These are phyloP conservation scores for Neotoma lepida DNA, from an alignment of 2,113 vertebrate genomes.

Conservation along the genomic window DNA sequence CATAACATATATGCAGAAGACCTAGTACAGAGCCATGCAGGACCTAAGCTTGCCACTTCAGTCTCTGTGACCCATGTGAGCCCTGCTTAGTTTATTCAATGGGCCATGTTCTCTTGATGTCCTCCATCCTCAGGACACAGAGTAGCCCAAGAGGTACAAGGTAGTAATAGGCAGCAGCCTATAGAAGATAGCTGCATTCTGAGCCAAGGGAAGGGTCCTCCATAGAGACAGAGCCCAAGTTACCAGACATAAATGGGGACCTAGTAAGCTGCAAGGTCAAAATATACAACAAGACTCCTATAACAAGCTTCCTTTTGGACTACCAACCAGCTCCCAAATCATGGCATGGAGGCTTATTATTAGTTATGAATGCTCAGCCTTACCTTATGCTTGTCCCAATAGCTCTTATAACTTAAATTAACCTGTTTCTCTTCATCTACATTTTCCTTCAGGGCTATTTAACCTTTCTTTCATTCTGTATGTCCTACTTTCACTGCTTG, in stretches of 20 bases:
- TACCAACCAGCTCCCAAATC: background rate
- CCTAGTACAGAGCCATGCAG: background rate
- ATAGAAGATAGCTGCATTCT: background rate
- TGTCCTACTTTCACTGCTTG: background rate
- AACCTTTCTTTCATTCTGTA: background rate
- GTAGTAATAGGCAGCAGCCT: background rate
- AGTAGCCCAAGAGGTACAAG: background rate
- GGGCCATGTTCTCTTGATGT: background rate
- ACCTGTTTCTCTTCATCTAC: background rate
- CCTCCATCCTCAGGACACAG: background rate
- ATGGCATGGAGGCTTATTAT: background rate
- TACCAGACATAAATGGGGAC: background rate
- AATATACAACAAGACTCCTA: background rate
- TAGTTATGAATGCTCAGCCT: background rate
- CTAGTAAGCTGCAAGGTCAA: background rate
- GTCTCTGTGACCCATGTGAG: background rate
- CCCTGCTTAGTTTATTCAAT: background rate
- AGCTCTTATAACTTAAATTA: background rate
- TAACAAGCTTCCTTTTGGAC: background rate
- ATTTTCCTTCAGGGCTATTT: background rate
- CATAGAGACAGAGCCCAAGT: background rate
- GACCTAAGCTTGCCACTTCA: background rate
- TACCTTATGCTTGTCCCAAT: background rate
- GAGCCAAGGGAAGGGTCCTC: background rate
- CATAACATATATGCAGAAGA: background rate